Conservation (phyloP, 2,113 vertebrate species). For the Tichodroma muraria region DNA sequence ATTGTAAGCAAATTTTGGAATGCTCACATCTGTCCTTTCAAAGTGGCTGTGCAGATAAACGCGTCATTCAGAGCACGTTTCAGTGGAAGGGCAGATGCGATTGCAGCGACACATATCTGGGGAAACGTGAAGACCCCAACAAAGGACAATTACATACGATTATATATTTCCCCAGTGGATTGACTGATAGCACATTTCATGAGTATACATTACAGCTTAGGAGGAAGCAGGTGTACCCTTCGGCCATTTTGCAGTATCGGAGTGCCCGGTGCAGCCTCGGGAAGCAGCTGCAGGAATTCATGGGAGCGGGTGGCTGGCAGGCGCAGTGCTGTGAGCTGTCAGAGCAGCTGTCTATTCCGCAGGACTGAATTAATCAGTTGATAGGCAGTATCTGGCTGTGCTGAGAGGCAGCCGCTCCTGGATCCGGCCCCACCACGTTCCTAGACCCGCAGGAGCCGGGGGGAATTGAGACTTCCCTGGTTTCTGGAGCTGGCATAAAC, state of each 20-base stretch:
- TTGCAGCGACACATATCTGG: accelerated
- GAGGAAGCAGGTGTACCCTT: neutral
- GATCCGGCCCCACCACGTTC: neutral
- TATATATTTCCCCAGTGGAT: neutral
- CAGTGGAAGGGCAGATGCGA: neutral
- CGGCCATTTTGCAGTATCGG: neutral
- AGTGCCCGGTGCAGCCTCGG: neutral
- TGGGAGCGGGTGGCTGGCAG: neutral
- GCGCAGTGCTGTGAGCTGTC: neutral
- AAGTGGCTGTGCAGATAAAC: neutral
- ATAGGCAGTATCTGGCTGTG: neutral
- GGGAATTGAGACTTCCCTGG: neutral
- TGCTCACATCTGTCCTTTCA: neutral
- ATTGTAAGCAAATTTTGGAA: neutral
- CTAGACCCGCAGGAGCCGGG: neutral
- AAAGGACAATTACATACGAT: neutral
- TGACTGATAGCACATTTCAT: neutral
- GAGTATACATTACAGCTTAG: neutral
- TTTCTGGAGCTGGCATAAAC: neutral
- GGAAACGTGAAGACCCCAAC: neutral
- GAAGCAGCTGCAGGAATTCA: slow-evolving; percentile 50
- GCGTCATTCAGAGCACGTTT: neutral
- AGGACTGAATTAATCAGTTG: slow-evolving; percentile 25
- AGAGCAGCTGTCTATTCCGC: slow-evolving; percentile 15
- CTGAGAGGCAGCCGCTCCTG: neutral